A percentile compares a stretch with the other conserved stretches of the same genome.
These are phyloP conservation scores for Sebastolobus altivelis DNA, from an alignment of 2,797 vertebrate genomes.

Conservation along the genomic window DNA sequence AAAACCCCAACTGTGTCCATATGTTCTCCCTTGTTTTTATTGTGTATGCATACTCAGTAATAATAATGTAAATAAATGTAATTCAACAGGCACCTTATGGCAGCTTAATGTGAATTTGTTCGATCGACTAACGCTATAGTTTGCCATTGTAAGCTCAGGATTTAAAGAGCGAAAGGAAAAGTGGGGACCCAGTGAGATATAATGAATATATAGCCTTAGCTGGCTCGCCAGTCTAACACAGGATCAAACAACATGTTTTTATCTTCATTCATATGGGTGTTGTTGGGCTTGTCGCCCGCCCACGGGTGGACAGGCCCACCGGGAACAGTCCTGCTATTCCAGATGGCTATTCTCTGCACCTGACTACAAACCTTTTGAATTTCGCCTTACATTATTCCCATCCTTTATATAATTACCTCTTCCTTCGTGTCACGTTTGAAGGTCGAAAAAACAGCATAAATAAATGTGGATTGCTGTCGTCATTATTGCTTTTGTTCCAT, in stretches of 20 bases:
- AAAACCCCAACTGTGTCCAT: neutral
- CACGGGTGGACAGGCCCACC: conserved; percentile 40
- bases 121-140: neutral
- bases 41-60: neutral
- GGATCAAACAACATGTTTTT: conserved; percentile 63
- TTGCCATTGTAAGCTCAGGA: conserved; percentile 1
- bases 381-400: conserved; percentile 20
- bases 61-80: neutral
- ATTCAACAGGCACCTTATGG: conserved; percentile 26
- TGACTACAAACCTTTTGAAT: conserved; percentile 52
- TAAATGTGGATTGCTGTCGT: conserved; percentile 35
- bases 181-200: neutral
- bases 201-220: conserved; percentile 2
- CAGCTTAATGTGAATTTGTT: conserved; percentile 25
- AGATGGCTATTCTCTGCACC: conserved; percentile 53
- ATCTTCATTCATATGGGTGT: conserved; percentile 59
- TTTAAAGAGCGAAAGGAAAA: conserved; percentile 33
- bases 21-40: neutral
- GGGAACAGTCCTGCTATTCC: conserved; percentile 49
- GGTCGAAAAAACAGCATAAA: conserved; percentile 15
- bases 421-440: conserved; percentile 8
- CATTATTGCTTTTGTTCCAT: conserved; percentile 29
- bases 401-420: conserved; percentile 5
- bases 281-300: conserved; percentile 55
- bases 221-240: conserved; percentile 30